phyloP scores from a whole-genome alignment of 2,888 invertebrate species.

The Stenodema calcarata region DNA sequence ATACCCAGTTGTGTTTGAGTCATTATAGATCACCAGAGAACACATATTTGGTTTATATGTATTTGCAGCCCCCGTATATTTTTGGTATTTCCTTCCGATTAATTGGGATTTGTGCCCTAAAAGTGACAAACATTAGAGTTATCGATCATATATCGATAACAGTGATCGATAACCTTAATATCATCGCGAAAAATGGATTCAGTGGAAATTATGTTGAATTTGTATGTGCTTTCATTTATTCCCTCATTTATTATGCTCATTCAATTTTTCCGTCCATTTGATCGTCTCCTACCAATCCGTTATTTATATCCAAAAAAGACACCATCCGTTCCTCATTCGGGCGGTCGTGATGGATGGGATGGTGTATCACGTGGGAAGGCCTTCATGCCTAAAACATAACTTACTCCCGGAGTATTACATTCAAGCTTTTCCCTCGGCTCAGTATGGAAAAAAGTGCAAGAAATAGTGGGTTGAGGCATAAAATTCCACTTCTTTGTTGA shows the following conservation, averaged over 20 bases:
- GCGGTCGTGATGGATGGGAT: conserved; percentile 23
- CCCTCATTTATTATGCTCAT: not conserved
- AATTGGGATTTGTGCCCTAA: too few relatives aligned
- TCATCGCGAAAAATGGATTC: too few relatives aligned
- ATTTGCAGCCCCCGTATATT: too few relatives aligned
- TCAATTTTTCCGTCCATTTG: conserved; percentile 7
- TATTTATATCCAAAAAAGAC: conserved; percentile 34
- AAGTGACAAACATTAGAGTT: too few relatives aligned
- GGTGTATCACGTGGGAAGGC: conserved; percentile 24
- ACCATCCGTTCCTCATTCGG: not conserved
- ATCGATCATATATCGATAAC: too few relatives aligned
- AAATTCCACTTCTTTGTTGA: conserved; percentile 40
- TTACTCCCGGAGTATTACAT: conserved; percentile 39
- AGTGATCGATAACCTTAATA: too few relatives aligned
- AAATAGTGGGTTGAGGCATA: conserved; percentile 8
- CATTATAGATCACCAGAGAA: too few relatives aligned
- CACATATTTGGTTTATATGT: too few relatives aligned
- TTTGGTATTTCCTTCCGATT: too few relatives aligned
- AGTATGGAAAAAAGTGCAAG: conserved; percentile 7
- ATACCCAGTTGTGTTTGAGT: too few relatives aligned
- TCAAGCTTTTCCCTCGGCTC: conserved; percentile 19
- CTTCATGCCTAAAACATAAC: conserved; percentile 43
- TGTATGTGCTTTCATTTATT: not conserved
- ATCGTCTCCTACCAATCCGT: not conserved
- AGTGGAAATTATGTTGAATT: not conserved